Base-by-base conservation (phyloP, 2,797 vertebrate species). In the Smutsia gigantea region DNA sequence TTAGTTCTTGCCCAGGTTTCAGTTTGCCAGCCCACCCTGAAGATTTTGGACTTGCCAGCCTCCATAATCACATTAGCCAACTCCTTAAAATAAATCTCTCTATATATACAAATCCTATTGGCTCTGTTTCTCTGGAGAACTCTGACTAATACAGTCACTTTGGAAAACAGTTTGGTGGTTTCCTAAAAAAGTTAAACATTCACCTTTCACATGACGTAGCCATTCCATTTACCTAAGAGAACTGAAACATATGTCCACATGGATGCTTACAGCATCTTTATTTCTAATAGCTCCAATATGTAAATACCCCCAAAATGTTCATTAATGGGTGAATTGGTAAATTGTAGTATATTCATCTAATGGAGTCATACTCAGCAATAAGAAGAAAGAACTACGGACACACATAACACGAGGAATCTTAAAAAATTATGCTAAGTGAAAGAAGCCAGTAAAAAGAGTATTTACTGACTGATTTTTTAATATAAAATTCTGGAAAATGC, bases 171-270 rank as follows among this genome's bases (percentile, higher is more conserved):
- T 51, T 82, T 71, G 27, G 9, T 66, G 17, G 29, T 75, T 88
- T 83, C 53, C 93, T 87, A 55, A 79, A 88, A 85, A 85, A 88
- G 66, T 69, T 85, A 39, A 88, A 63, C 14, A 94, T 29, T 17
- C 5, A 63, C 27, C 63, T 74, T 42, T 53, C 21, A 74, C 14
- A 27, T 29, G 46, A 91, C 42, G 21, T 81, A 79, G 21, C 19
- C 71, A 68, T 79, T 34, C 46, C 51, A 84, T 74, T 93, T 79
- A 51, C 34, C 27, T n/a, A 66, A 90, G 64, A 87, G 55, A 93
- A 90, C 87, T 77, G 87, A 95, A 68, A 21, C 37, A 55, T 29
- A 8, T 19, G 1, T 84, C n/a, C 49, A 57, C 12, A 9, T 71
- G 46, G 13, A 53, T 59, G 29, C 57, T 94, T 81, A 34, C 4